Conservation (phyloP, 2,113 vertebrate species). For the Megaceryle maxima region DNA sequence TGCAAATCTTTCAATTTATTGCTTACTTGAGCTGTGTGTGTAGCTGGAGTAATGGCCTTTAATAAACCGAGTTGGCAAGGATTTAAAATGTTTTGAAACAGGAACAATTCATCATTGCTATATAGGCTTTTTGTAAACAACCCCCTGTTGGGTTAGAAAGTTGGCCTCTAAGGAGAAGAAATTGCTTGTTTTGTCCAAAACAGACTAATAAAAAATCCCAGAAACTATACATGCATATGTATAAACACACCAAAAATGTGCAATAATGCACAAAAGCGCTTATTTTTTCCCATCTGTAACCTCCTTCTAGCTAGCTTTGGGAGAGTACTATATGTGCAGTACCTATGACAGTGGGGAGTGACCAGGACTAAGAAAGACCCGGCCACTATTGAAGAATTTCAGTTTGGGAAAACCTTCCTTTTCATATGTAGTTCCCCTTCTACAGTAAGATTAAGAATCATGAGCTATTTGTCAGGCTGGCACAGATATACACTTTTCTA, state of each 20-base stretch:
- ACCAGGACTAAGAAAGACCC: constrained; percentile 7
- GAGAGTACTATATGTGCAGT: neutral
- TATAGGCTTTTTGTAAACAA: constrained; percentile 74
- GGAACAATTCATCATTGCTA: constrained; percentile 59
- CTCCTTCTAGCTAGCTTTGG: neutral
- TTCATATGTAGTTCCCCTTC: neutral
- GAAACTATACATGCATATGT: constrained; percentile 62
- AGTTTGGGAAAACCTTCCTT: constrained; percentile 3
- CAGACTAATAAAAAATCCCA: constrained; percentile 65
- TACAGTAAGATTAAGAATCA: neutral
- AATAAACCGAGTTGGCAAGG: constrained; percentile 68
- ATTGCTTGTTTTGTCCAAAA: constrained; percentile 73
- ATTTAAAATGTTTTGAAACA: constrained; percentile 65
- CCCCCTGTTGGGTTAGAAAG: constrained; percentile 69
- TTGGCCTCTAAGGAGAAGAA: constrained; percentile 69
- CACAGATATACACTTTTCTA: neutral
- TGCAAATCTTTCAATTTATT: constrained; percentile 66
- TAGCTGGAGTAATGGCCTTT: constrained; percentile 64
- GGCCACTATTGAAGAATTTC: neutral
- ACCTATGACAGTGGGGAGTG: neutral
- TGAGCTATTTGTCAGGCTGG: constrained; percentile 18
- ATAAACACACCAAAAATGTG: constrained; percentile 67
- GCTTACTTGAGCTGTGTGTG: constrained; percentile 53
- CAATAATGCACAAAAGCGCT: constrained; percentile 48
- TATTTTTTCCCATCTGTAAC: constrained; percentile 48